phyloP scores from a whole-genome alignment of 2,888 invertebrate genomes.

The Amphipoea oculea region DNA sequence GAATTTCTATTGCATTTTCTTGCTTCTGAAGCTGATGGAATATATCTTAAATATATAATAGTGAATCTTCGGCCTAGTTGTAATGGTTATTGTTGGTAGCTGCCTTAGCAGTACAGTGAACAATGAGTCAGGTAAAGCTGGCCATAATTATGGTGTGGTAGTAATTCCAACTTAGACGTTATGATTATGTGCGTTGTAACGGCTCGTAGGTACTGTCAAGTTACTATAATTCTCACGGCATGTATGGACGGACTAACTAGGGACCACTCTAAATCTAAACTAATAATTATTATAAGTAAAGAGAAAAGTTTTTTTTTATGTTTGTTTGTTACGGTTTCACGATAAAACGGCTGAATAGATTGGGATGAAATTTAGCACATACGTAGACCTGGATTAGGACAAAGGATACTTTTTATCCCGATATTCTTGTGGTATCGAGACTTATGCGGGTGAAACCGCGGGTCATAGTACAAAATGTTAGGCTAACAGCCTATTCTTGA shows the following conservation, averaged over 20 bases:
- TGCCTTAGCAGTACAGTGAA: constrained; percentile 1
- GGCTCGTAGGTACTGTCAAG: constrained; percentile 3
- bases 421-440: neutral
- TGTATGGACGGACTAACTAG: neutral
- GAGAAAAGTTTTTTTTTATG: neutral
- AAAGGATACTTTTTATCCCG: neutral
- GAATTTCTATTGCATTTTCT: constrained; percentile 51
- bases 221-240: constrained; percentile 9
- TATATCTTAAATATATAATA: constrained; percentile 2
- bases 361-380: neutral
- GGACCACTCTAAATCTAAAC: neutral
- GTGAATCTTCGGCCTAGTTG: neutral
- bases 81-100: neutral
- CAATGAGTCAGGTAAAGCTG: constrained; percentile 10
- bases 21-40: constrained; percentile 33
- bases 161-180: constrained; percentile 9
- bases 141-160: neutral
- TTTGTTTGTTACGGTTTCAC: neutral
- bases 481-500: neutral
- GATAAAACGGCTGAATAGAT: neutral
- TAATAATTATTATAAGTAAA: neutral
- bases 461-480: neutral
- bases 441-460: neutral
- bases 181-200: constrained; percentile 18
- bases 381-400: neutral